Conservation (phyloP, 64 coral and sea anemone genomes). For the Actinia equina region DNA sequence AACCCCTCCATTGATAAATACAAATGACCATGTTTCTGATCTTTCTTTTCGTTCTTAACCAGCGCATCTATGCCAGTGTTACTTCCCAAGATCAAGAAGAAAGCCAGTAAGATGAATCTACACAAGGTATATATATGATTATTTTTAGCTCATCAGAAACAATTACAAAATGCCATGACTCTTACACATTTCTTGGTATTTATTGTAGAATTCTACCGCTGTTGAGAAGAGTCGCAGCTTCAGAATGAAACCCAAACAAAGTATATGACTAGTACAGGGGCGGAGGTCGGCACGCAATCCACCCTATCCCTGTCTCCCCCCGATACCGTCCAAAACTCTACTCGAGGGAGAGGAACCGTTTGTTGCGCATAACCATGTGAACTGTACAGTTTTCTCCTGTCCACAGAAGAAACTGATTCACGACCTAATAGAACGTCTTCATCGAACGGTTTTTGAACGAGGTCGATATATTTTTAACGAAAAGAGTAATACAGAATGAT, state of each 20-base stretch:
- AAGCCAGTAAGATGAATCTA: conserved; percentile 26
- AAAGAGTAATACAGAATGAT: not conserved
- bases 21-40: not conserved
- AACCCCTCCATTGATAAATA: too few species aligned
- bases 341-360: conserved; percentile 9
- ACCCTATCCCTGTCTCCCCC: conserved; percentile 36
- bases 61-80: conserved; percentile 49
- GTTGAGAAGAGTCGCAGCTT: conserved; percentile 28
- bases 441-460: not conserved
- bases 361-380: conserved; percentile 1
- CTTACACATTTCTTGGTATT: not conserved
- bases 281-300: conserved; percentile 22
- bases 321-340: conserved; percentile 19
- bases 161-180: not conserved
- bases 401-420: conserved; percentile 50
- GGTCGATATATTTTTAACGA: conserved; percentile 22
- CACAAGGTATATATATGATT: conserved; percentile 26
- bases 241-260: conserved; percentile 33
- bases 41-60: not conserved
- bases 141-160: not conserved
- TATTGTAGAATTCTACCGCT: conserved; percentile 10
- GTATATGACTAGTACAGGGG: conserved; percentile 58
- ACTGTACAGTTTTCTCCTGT: conserved; percentile 47
- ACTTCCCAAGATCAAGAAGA: conserved; percentile 55
- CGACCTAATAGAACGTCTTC: conserved; percentile 42